Percentiles rank a stretch among this genome's conserved stretches.
Conservation (phyloP, 2,888 invertebrate species). For the Caenorhabditis sp. region DNA sequence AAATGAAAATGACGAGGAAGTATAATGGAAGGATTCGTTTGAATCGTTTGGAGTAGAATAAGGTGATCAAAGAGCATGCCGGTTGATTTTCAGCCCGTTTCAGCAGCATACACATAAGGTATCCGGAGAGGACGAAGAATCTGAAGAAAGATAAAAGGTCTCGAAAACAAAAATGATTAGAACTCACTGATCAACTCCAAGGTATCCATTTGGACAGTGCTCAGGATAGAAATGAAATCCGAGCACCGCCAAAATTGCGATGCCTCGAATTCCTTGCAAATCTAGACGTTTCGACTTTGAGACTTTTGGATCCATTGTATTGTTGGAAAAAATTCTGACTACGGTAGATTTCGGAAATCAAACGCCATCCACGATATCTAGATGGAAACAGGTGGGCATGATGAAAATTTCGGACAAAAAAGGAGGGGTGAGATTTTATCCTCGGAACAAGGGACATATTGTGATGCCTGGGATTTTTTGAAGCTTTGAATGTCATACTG, state of each 20-base stretch:
- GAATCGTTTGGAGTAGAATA: conserved; percentile 6
- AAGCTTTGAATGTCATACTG: too few species aligned
- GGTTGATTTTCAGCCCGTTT: background rate
- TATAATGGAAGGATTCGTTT: conserved; percentile 46
- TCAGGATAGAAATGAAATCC: conserved; percentile 57
- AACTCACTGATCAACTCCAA: conserved; percentile 58
- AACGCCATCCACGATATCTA: too few species aligned
- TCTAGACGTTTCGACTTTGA: conserved; percentile 41
- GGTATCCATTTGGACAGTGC: conserved; percentile 51
- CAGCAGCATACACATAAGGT: background rate
- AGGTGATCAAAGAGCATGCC: background rate
- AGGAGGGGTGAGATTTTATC: too few species aligned
- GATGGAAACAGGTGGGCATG: too few species aligned
- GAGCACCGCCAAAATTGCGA: conserved; percentile 53
- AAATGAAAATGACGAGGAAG: conserved; percentile 11
- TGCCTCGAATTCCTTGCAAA: conserved; percentile 45
- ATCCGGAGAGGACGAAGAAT: conserved; percentile 27
- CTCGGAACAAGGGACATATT: too few species aligned
- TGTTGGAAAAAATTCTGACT: too few species aligned
- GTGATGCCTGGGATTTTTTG: too few species aligned
- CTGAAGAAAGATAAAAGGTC: conserved; percentile 28
- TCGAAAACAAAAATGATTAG: background rate
- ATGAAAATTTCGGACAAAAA: too few species aligned
- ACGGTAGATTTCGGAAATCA: too few species aligned
- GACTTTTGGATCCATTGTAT: too few species aligned